A percentile compares a stretch with the other conserved stretches of the same genome.
phyloP scores from a whole-genome alignment of 2,113 vertebrate species.

The Bubalus kerabau region DNA sequence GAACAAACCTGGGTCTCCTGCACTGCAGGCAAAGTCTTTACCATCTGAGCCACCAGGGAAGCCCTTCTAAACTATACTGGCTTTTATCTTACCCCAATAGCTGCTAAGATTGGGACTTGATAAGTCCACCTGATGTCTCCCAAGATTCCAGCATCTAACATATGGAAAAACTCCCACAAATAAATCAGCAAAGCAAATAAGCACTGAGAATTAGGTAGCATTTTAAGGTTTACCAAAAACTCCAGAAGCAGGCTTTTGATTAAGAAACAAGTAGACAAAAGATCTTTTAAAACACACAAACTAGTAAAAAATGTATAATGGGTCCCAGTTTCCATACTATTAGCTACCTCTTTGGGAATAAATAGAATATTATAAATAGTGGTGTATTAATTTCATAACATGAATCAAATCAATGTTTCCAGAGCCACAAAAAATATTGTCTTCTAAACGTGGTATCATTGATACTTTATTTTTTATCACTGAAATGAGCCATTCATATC shows the following conservation, averaged over 20 bases:
- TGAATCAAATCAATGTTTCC: not conserved
- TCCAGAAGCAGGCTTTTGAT: not conserved
- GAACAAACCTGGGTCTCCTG: not conserved
- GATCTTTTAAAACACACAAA: not conserved
- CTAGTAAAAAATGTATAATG: not conserved
- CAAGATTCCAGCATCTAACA: constrained; percentile 88
- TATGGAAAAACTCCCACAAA: not conserved
- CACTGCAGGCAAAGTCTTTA: not conserved
- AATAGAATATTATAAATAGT: not conserved
- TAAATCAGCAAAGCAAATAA: not conserved
- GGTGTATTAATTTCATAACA: not conserved
- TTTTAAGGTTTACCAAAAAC: constrained; percentile 17
- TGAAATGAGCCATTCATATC: not conserved
- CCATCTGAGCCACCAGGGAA: not conserved
- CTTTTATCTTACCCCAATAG: constrained; percentile 85
- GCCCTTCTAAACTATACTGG: not conserved
- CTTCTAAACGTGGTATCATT: not conserved
- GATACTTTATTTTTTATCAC: not conserved
- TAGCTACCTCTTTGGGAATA: not conserved
- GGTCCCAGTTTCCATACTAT: not conserved
- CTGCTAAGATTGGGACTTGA: constrained; percentile 88
- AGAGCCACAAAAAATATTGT: not conserved
- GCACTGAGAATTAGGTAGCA: not conserved
- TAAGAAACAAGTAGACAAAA: not conserved
- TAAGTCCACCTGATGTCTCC: constrained; percentile 91